Conservation (phyloP, 2,113 vertebrate species). For the Lagopus muta region DNA sequence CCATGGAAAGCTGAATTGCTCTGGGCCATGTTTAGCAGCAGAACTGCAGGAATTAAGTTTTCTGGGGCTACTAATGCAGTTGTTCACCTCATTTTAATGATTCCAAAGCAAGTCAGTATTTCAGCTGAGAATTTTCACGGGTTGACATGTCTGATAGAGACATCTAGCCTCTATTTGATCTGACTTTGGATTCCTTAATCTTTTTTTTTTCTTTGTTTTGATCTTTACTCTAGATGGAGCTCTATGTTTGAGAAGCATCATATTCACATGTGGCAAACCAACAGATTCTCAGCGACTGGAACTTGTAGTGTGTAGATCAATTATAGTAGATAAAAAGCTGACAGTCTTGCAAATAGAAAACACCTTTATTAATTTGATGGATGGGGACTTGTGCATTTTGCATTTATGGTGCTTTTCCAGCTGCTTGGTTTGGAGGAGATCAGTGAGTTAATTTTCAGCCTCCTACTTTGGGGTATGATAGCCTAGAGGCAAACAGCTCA, state of each 20-base stretch:
- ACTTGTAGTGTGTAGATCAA: neutral
- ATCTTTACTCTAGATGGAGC: neutral
- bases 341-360: neutral
- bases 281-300: neutral
- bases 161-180: neutral
- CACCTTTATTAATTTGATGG: neutral
- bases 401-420: neutral
- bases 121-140: neutral
- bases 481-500: neutral
- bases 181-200: neutral
- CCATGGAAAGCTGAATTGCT: neutral
- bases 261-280: neutral
- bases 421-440: neutral
- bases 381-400: neutral
- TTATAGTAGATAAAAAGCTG: neutral
- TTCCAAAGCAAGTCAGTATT: neutral
- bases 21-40: rapidly evolving
- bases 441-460: neutral
- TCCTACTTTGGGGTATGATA: neutral
- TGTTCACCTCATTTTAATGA: neutral
- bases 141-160: neutral
- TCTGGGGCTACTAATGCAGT: neutral
- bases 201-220: neutral
- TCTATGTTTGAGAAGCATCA: neutral
- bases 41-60: neutral